Base-by-base conservation (phyloP, 37 sponge, comb jelly and placozoan species). In the Cliona cf. orientalis region DNA sequence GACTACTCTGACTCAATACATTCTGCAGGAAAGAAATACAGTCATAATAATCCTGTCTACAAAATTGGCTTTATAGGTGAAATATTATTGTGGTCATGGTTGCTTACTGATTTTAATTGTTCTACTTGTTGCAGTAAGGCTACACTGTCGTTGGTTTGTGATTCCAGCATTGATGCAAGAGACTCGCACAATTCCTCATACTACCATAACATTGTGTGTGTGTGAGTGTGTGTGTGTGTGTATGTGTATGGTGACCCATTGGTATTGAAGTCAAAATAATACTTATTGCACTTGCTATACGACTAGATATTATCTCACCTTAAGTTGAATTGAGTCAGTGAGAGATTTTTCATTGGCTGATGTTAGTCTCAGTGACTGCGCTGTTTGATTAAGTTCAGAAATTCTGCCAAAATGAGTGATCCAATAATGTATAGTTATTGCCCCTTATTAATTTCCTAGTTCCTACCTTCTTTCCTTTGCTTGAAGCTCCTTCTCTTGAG, bases 401-500 rank as follows among this genome's bases (percentile, higher is more conserved):
- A 84, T 4, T 37, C 84, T 84, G 44, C 19, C 42, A 21, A 71
- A 32, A 71, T n/a, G n/a, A n/a, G n/a, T n/a, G n/a, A n/a, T n/a
- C n/a, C n/a, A n/a, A n/a, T n/a, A n/a, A n/a, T n/a, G n/a, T n/a
- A n/a, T n/a, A n/a, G n/a, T n/a, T n/a, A n/a, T n/a, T n/a, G n/a
- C n/a, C n/a, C n/a, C n/a, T n/a, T n/a, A n/a, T n/a, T n/a, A n/a
- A n/a, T n/a, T n/a, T n/a, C n/a, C n/a, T n/a, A n/a, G n/a, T n/a
- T 12, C 73, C 19, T 37, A 88, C 89, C 72, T 76, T 31, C n/a
- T 34, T 33, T 69, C 77, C 60, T 82, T 81, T 31, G 64, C 78
- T 49, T 76, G 79, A 6, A 88, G 36, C 46, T 88, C 89, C 6
- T 76, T 28, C 36, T 88, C 63, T 44, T 65, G 78, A 34, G 83